Evolutionary conservation across 2,797 vertebrate genomes (phyloP).

Genomic region (Coilia nasus): DNA sequence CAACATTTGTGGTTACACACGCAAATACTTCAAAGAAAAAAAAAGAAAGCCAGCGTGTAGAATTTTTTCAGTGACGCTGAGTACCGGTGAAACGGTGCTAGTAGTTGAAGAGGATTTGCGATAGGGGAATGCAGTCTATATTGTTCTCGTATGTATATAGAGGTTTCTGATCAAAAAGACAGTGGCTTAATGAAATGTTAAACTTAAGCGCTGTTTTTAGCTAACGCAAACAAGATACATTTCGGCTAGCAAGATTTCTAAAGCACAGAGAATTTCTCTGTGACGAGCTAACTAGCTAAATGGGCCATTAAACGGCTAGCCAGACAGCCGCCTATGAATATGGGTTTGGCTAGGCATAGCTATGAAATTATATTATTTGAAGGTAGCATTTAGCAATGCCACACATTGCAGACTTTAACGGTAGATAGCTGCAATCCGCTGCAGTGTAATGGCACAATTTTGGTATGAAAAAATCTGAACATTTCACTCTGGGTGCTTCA

Average conservation of each 20-base stretch:
- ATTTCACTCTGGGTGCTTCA: background rate
- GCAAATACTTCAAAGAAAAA: constrained; percentile 36
- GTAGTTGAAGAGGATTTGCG: background rate
- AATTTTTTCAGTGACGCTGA: constrained; percentile 27
- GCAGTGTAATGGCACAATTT: background rate
- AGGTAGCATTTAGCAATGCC: background rate
- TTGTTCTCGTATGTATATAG: background rate
- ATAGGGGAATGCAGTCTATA: background rate
- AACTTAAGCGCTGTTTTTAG: background rate
- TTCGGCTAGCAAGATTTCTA: background rate
- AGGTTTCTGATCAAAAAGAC: background rate
- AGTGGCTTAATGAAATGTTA: background rate
- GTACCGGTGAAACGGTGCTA: background rate
- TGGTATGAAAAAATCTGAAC: background rate
- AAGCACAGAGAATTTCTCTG: background rate
- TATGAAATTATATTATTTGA: background rate
- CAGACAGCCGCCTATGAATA: background rate
- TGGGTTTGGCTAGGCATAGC: background rate
- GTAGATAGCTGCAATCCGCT: background rate
- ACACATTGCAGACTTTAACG: background rate
- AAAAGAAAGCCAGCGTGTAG: constrained; percentile 56
- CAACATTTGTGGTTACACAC: constrained; percentile 15
- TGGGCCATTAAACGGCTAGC: background rate
- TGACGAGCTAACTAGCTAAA: background rate
- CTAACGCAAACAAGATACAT: background rate